Base-by-base conservation (phyloP, 2,888 invertebrate species). In the Epicampocera succincta region DNA sequence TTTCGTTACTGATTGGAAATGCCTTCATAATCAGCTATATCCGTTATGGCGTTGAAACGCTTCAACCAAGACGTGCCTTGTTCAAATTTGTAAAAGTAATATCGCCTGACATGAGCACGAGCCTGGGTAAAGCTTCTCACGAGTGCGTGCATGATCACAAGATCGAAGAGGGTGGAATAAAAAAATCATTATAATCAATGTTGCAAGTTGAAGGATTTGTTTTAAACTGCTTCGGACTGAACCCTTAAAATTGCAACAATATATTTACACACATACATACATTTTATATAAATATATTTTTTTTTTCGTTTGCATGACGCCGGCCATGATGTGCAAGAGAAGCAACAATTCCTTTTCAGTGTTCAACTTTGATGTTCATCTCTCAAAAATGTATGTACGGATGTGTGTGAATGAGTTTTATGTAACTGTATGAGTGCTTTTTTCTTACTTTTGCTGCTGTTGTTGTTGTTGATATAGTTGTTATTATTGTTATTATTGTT, bases 231-330 rank as follows among this genome's bases (percentile, higher is more conserved):
- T 21, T 52, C n/a, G 29, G 38, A 52, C 52, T 21, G n/a, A 9
- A 42, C 29, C 33, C 21, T 19, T 44, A 11, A n/a, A 42, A 25
- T 25, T 2, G 25, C 25, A 25, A 25, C 25, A 25, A 25, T 25
- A 25, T 3, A 25, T 25, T 25, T 25, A 25, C 5, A 25, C 17
- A 3, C 15, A 46, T 46, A 38, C 1, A 11, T 38, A 15, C 63
- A 65, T 69, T 50, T 60, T n/a, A n/a, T n/a, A n/a, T n/a, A n/a
- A n/a, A 74, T 74, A 74, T 74, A 71, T 33, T 74, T 82, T n/a
- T n/a, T n/a, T n/a, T n/a, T n/a, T n/a, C n/a, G n/a, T n/a, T n/a
- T n/a, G n/a, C 74, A 82, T 69, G 74, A 82, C 68, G 63, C 63
- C 38, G 29, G 38, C 44, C 33, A 38, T 40, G 46, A 44, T 63